These are phyloP conservation scores for Odontophorus gujanensis DNA, from an alignment of 2,113 vertebrate genomes.

Conservation along the genomic window DNA sequence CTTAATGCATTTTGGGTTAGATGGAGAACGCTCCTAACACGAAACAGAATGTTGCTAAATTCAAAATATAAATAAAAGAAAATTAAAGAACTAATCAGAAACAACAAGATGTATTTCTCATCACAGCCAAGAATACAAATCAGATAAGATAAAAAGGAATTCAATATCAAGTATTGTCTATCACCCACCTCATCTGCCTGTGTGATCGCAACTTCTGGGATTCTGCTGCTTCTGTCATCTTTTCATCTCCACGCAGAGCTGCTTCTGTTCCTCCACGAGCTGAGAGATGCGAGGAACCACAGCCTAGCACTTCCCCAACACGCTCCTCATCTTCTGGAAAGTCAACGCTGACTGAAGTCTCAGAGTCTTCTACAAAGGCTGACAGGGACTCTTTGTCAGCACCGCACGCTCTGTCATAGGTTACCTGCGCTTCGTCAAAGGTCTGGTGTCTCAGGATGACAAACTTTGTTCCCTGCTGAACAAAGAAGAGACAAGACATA, in stretches of 20 bases:
- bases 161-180: conserved; percentile 84
- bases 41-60: conserved; percentile 73
- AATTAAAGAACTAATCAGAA: conserved; percentile 73
- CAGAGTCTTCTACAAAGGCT: conserved; percentile 27
- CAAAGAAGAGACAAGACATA: conserved; percentile 44
- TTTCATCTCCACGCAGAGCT: conserved; percentile 73
- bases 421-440: conserved; percentile 42
- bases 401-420: not conserved
- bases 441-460: conserved; percentile 5
- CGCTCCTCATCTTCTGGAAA: not conserved
- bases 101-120: conserved; percentile 74
- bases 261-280: conserved; percentile 50
- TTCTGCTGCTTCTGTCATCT: conserved; percentile 60
- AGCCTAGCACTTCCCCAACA: conserved; percentile 65
- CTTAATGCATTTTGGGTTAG: conserved; percentile 16
- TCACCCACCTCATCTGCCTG: conserved; percentile 82
- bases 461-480: conserved; percentile 51
- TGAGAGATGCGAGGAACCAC: conserved; percentile 56
- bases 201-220: conserved; percentile 77
- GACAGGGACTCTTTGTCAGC: conserved; percentile 17
- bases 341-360: not conserved
- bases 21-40: not conserved
- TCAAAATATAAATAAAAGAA: conserved; percentile 72
- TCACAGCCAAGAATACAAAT: conserved; percentile 83
- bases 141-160: conserved; percentile 85